Evolutionary conservation across 2,888 invertebrate genomes (phyloP).

Genomic region (Serripes groenlandicus): DNA sequence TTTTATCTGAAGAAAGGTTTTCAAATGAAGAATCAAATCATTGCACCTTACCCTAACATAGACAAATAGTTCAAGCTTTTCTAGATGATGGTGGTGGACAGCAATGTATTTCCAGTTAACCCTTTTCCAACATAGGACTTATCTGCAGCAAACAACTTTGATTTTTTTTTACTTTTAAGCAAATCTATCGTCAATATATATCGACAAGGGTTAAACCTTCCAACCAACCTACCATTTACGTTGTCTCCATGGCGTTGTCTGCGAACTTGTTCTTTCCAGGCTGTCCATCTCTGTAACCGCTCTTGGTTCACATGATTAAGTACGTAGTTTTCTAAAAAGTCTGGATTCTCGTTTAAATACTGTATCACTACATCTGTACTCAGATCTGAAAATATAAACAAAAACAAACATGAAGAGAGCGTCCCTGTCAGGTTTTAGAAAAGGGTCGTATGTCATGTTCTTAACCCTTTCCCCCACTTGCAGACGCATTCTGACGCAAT

Average conservation of each 20-base stretch:
- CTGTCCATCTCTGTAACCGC: slow-evolving; percentile 90
- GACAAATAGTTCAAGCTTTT: too few species aligned
- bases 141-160: too few species aligned
- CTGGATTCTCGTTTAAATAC: slow-evolving; percentile 89
- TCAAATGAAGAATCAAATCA: too few species aligned
- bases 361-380: slow-evolving; percentile 81
- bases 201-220: too few species aligned
- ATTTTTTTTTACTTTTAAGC: too few species aligned
- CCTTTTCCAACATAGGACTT: too few species aligned
- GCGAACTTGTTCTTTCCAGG: slow-evolving; percentile 72
- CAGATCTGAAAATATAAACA: slow-evolving; percentile 72
- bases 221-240: slow-evolving; percentile 71
- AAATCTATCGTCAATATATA: too few species aligned
- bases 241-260: slow-evolving; percentile 65
- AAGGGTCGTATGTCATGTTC: background rate
- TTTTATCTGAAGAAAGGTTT: too few species aligned
- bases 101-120: too few species aligned
- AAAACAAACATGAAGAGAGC: background rate
- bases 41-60: too few species aligned
- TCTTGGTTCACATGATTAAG: slow-evolving; percentile 89
- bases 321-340: slow-evolving; percentile 90
- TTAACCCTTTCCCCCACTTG: background rate
- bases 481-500: background rate
- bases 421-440: background rate
- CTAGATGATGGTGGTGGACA: too few species aligned